phyloP scores from a whole-genome alignment of 2,888 invertebrate genomes.

The Caenorhabditis macrosperma region DNA sequence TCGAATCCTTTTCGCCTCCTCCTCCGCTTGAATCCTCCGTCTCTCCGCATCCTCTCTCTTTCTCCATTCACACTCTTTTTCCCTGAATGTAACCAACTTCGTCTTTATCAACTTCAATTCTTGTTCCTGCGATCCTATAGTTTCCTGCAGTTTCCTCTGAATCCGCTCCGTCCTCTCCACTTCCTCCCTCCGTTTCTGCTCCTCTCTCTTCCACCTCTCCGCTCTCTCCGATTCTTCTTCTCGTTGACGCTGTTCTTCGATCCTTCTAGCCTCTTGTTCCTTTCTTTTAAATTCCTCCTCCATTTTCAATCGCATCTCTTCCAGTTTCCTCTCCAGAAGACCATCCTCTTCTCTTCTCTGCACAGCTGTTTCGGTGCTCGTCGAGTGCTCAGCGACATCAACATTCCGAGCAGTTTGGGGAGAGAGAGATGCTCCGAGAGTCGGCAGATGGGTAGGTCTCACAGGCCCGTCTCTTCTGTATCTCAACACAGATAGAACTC shows the following conservation, averaged over 20 bases:
- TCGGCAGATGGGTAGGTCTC: neutral
- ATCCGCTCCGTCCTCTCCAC: neutral
- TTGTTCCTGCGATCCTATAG: neutral
- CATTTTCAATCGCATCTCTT: neutral
- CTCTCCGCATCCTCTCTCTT: neutral
- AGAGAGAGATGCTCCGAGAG: neutral
- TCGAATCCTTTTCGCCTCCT: neutral
- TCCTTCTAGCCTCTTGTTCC: no score
- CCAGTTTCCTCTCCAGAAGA: neutral
- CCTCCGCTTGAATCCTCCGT: neutral
- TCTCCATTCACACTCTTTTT: no score
- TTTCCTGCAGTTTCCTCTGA: neutral
- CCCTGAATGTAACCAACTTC: no score
- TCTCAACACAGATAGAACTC: neutral
- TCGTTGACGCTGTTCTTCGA: no score
- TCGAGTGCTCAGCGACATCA: conserved; percentile 14
- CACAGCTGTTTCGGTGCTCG: no score
- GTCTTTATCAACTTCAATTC: no score
- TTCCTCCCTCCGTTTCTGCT: neutral
- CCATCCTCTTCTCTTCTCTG: neutral
- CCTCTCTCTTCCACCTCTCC: no score
- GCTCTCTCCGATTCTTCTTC: no score
- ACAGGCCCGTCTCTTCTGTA: neutral
- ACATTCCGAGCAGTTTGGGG: neutral
- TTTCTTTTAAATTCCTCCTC: no score